Evolutionary conservation across 2,113 vertebrate genomes (phyloP).

Genomic region (Amazona guildingii): DNA sequence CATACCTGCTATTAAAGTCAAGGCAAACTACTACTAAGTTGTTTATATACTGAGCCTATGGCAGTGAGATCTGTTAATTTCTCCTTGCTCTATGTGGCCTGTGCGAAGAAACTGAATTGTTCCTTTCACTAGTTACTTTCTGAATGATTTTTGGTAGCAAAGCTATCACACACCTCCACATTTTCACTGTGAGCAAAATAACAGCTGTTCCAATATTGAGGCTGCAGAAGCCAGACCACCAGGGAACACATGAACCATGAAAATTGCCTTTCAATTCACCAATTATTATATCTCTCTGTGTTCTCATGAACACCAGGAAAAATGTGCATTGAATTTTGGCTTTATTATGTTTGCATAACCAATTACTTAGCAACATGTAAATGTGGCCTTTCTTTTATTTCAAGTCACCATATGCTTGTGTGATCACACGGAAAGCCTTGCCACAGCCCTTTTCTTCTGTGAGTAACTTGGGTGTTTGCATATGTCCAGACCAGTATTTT

Average conservation of each 20-base stretch:
- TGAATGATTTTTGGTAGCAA: not conserved
- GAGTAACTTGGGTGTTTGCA: not conserved
- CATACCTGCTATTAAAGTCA: not conserved
- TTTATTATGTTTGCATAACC: conserved; percentile 10
- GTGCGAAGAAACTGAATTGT: not conserved
- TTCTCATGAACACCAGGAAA: not conserved
- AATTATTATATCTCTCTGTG: not conserved
- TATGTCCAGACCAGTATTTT: not conserved
- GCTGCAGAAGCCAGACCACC: not conserved
- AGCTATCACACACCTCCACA: not conserved
- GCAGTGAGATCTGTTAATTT: not conserved
- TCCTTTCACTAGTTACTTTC: not conserved
- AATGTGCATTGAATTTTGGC: not conserved
- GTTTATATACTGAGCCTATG: not conserved
- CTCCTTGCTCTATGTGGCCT: not conserved
- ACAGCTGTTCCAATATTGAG: not conserved
- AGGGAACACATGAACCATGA: not conserved
- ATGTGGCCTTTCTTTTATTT: not conserved
- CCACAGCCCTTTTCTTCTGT: not conserved
- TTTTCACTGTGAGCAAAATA: not conserved
- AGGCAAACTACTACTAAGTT: not conserved
- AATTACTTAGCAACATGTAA: not conserved
- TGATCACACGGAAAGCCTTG: not conserved
- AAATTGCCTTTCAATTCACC: conserved; percentile 6
- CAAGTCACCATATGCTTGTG: not conserved